phyloP scores from a whole-genome alignment of 2,797 vertebrate genomes.

The Anguilla obscura region DNA sequence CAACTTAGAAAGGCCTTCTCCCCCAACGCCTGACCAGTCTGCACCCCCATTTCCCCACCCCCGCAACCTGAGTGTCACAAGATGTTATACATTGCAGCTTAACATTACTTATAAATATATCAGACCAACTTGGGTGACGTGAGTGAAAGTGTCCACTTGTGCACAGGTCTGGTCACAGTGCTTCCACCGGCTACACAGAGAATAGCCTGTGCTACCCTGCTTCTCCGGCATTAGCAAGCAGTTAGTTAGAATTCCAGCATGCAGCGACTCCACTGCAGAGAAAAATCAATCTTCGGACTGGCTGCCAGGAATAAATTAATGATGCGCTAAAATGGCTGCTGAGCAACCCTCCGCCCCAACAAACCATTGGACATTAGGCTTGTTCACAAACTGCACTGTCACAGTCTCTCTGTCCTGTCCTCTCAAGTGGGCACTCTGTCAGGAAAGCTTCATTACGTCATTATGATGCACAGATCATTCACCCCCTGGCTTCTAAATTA shows the following conservation, averaged over 20 bases:
- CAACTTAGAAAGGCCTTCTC: no score
- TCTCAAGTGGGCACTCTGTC: neutral
- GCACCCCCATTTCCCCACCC: no score
- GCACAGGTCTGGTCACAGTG: neutral
- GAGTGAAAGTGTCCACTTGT: neutral
- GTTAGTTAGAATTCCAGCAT: neutral
- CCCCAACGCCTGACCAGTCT: no score
- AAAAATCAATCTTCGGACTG: slow-evolving; percentile 8
- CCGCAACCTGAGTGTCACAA: no score
- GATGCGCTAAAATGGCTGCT: neutral
- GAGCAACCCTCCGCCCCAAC: neutral
- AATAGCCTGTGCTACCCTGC: neutral
- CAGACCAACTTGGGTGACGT: neutral
- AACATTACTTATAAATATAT: neutral
- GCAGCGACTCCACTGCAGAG: slow-evolving; percentile 21
- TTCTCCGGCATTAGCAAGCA: neutral
- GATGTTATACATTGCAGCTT: neutral
- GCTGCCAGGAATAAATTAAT: slow-evolving; percentile 16
- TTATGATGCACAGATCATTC: neutral
- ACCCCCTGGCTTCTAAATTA: neutral
- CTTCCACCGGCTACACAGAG: neutral
- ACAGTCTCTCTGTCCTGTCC: neutral
- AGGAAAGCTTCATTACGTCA: neutral
- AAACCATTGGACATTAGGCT: neutral
- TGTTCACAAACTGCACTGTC: neutral